Conservation (phyloP, 2,888 invertebrate species). For the Epistrophe eligans region DNA sequence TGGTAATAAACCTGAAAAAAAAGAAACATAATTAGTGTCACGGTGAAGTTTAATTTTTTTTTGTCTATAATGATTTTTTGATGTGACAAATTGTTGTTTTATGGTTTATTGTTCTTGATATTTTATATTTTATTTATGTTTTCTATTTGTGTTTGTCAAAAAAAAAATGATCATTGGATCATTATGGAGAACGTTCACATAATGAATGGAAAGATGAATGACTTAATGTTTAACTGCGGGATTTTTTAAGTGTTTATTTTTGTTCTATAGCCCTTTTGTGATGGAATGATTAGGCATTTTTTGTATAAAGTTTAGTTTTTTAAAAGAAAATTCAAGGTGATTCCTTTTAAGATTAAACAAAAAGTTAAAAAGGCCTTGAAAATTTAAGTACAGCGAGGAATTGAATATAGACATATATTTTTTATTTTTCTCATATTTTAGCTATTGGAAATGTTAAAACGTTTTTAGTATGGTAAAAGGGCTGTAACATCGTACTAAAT, state of each 20-base stretch:
- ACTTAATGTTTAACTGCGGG: conserved; percentile 8
- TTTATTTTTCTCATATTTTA: neutral
- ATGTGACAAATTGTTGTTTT: conserved; percentile 42
- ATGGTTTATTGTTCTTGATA: conserved; percentile 27
- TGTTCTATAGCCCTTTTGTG: neutral
- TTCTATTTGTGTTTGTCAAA: neutral
- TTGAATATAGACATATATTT: too few species aligned
- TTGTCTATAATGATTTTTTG: conserved; percentile 20
- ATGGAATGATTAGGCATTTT: neutral
- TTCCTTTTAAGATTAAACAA: neutral
- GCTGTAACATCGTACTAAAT: too few species aligned
- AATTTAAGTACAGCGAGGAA: neutral
- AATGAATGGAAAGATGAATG: conserved; percentile 13
- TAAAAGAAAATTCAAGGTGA: conserved; percentile 2
- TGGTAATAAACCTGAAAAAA: conserved; percentile 24
- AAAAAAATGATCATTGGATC: neutral
- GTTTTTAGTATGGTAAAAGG: too few species aligned
- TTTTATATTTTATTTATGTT: neutral
- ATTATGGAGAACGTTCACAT: neutral
- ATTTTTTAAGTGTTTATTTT: conserved; percentile 35
- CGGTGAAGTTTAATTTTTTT: conserved; percentile 37
- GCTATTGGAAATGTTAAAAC: neutral
- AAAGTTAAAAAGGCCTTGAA: neutral
- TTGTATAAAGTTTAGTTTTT: neutral
- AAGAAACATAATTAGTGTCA: conserved; percentile 45